These are phyloP conservation scores for Melipona bicolor DNA, from an alignment of 2,888 invertebrate genomes.

Conservation along the genomic window DNA sequence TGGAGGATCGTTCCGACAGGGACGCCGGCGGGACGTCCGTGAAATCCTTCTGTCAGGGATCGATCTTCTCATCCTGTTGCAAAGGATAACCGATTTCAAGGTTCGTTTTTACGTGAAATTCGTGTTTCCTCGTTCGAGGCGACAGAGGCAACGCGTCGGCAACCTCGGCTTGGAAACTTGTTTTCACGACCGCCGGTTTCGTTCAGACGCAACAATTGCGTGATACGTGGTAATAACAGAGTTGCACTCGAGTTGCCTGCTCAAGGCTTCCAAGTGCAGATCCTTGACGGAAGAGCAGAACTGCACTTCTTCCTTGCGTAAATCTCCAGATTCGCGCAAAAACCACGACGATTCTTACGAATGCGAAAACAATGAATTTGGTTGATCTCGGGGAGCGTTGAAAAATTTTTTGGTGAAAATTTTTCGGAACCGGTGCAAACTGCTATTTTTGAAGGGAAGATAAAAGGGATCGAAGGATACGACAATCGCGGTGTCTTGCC, in stretches of 20 bases:
- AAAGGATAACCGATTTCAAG: conserved; percentile 72
- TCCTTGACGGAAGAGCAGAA: neutral
- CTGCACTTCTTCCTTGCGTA: neutral
- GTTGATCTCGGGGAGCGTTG: neutral
- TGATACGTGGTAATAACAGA: conserved; percentile 4
- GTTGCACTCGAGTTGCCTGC: conserved; percentile 1
- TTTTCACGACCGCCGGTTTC: neutral
- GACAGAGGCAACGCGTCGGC: conserved; percentile 38
- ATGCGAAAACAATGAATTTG: neutral
- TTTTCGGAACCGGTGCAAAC: neutral
- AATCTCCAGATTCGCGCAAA: neutral
- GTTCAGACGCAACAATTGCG: conserved; percentile 8
- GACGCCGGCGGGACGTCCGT: conserved; percentile 58
- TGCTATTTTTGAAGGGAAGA: conserved; percentile 17
- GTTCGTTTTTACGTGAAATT: conserved; percentile 62
- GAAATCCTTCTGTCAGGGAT: conserved; percentile 68
- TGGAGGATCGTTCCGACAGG: conserved; percentile 34
- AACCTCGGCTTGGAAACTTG: neutral
- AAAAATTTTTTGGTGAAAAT: neutral
- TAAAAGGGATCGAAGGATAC: conserved; percentile 41
- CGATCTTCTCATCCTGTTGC: conserved; percentile 47
- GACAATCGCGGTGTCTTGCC: conserved; percentile 51
- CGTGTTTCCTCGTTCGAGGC: conserved; percentile 27
- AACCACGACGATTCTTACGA: neutral
- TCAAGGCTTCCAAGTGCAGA: neutral